Conservation (phyloP, 2,113 vertebrate genomes). For the Gnathonemus echidnorhynchus region DNA sequence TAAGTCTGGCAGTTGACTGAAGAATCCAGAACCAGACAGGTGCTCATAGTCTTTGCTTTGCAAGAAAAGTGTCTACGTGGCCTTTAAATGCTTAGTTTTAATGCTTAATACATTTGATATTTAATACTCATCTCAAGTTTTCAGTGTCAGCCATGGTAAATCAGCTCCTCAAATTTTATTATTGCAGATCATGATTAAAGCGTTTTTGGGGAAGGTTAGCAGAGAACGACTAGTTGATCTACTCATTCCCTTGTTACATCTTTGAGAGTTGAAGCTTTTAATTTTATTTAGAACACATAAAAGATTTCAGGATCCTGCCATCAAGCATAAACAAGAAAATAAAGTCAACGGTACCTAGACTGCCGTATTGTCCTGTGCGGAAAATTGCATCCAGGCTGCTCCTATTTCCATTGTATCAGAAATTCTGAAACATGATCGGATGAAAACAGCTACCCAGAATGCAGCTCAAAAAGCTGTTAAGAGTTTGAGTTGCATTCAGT, state of each 20-base stretch:
- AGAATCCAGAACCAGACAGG: background rate
- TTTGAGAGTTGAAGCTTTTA: background rate
- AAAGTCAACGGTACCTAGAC: background rate
- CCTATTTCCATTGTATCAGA: constrained; percentile 16
- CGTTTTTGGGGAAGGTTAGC: background rate
- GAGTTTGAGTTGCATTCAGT: constrained; percentile 15
- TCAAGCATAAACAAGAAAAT: background rate
- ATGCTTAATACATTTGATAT: background rate
- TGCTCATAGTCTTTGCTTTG: background rate
- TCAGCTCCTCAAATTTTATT: background rate
- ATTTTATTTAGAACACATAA: background rate
- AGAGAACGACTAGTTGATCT: background rate
- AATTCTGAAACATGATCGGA: constrained; percentile 16
- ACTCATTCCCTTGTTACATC: background rate
- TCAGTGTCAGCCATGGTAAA: background rate
- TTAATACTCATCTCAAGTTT: background rate
- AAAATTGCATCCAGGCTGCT: constrained; percentile 8
- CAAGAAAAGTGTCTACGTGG: background rate
- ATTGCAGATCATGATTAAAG: background rate
- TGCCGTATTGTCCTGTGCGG: constrained; percentile 9
- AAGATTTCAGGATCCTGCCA: background rate
- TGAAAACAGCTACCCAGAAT: background rate
- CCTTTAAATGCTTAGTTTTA: background rate
- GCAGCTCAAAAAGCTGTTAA: constrained; percentile 8
- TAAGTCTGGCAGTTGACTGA: constrained; percentile 20